Evolutionary conservation across 2,113 vertebrate genomes (phyloP).

Genomic region (Indicator indicator): DNA sequence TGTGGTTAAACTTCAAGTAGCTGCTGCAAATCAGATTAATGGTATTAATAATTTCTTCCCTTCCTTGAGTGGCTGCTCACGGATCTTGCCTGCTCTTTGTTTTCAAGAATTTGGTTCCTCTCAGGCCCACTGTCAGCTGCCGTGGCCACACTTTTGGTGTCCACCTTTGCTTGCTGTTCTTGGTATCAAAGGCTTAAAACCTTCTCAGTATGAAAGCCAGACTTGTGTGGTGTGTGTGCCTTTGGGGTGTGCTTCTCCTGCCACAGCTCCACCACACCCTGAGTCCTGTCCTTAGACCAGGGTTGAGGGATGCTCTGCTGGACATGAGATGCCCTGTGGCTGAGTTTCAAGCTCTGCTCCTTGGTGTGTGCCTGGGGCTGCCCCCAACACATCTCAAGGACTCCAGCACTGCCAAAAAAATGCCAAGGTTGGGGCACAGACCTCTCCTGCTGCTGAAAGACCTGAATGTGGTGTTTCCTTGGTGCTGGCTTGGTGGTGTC

Average conservation of each 20-base stretch:
- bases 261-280: rapidly evolving
- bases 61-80: background rate
- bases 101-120: background rate
- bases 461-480: background rate
- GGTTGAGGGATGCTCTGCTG: background rate
- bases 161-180: rapidly evolving
- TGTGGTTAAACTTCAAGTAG: background rate
- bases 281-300: background rate
- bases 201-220: rapidly evolving
- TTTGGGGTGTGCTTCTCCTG: background rate
- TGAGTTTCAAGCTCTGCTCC: background rate
- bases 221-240: rapidly evolving
- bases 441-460: background rate
- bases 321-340: background rate
- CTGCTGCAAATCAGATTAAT: background rate
- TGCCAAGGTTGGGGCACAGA: rapidly evolving
- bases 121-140: background rate
- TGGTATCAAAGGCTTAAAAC: rapidly evolving
- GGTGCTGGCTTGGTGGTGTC: background rate
- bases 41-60: background rate
- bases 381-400: rapidly evolving
- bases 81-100: background rate
- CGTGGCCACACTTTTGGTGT: rapidly evolving
- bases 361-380: background rate
- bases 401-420: background rate